These are phyloP conservation scores for Anisognathus igniventris DNA, from an alignment of 2,797 vertebrate species.

Conservation along the genomic window DNA sequence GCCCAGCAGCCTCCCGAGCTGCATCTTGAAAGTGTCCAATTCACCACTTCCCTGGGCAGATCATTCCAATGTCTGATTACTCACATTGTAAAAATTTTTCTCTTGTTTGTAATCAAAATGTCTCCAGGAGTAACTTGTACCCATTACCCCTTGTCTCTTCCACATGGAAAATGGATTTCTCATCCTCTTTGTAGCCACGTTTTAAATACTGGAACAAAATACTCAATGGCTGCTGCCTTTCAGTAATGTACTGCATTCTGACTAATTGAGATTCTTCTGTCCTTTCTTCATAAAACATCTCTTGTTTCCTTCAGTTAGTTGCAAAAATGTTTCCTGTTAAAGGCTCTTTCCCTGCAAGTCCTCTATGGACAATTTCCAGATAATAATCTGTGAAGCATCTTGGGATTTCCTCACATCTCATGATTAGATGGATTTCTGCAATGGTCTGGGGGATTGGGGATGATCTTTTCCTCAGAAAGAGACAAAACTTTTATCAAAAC, in stretches of 20 bases:
- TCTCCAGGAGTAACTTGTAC: background rate
- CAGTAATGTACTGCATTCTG: background rate
- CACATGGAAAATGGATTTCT: background rate
- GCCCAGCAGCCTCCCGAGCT: background rate
- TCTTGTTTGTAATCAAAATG: background rate
- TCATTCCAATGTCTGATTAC: background rate
- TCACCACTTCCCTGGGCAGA: background rate
- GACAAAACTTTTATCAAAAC: background rate
- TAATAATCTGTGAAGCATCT: background rate
- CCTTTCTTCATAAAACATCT: background rate
- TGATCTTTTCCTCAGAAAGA: background rate
- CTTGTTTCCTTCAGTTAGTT: background rate
- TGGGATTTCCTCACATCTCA: background rate
- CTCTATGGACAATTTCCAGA: background rate
- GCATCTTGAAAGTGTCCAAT: background rate
- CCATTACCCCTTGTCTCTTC: background rate
- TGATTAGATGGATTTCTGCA: background rate
- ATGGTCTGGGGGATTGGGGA: background rate
- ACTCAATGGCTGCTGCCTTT: background rate
- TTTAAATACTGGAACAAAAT: background rate
- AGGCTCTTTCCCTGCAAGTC: background rate
- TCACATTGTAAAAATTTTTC: background rate
- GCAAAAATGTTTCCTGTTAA: background rate
- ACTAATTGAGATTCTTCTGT: background rate
- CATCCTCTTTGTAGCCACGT: background rate